phyloP scores from a whole-genome alignment of 2,888 invertebrate genomes.

The Chloromyia formosa region DNA sequence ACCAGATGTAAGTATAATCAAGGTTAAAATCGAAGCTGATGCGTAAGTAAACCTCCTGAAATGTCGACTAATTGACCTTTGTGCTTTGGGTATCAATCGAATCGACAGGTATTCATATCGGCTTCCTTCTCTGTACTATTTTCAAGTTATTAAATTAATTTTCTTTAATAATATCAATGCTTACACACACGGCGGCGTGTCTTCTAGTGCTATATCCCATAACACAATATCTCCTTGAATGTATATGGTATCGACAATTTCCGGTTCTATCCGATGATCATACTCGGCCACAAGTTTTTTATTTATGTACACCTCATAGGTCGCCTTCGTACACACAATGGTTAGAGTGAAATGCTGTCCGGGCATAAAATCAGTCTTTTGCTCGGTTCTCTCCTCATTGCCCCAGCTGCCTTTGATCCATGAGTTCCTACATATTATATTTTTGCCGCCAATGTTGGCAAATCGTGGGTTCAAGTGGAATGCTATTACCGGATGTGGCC shows the following conservation, averaged over 20 bases:
- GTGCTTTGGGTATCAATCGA: too few species aligned
- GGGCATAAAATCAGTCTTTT: slow-evolving; percentile 62
- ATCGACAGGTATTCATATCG: background rate
- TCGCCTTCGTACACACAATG: slow-evolving; percentile 56
- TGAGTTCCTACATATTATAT: slow-evolving; percentile 76
- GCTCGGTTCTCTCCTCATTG: slow-evolving; percentile 61
- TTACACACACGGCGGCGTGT: slow-evolving; percentile 24
- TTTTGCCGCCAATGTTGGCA: slow-evolving; percentile 67
- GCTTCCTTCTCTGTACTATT: too few species aligned
- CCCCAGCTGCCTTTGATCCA: slow-evolving; percentile 67
- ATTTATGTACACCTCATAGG: slow-evolving; percentile 64
- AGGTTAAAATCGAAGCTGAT: background rate
- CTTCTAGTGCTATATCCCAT: slow-evolving; percentile 60
- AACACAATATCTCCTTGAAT: slow-evolving; percentile 79
- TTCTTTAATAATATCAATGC: background rate
- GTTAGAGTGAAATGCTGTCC: slow-evolving; percentile 60
- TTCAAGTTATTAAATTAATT: too few species aligned
- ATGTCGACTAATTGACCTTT: too few species aligned
- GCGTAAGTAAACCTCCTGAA: background rate
- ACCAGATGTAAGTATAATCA: background rate
- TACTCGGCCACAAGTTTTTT: slow-evolving; percentile 74
- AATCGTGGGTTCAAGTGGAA: slow-evolving; percentile 84
- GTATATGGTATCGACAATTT: slow-evolving; percentile 72
- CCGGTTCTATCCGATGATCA: slow-evolving; percentile 68
- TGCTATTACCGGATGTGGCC: slow-evolving; percentile 78